These are phyloP conservation scores for Plebejus melissa DNA, from an alignment of 2,888 invertebrate species.

Conservation along the genomic window DNA sequence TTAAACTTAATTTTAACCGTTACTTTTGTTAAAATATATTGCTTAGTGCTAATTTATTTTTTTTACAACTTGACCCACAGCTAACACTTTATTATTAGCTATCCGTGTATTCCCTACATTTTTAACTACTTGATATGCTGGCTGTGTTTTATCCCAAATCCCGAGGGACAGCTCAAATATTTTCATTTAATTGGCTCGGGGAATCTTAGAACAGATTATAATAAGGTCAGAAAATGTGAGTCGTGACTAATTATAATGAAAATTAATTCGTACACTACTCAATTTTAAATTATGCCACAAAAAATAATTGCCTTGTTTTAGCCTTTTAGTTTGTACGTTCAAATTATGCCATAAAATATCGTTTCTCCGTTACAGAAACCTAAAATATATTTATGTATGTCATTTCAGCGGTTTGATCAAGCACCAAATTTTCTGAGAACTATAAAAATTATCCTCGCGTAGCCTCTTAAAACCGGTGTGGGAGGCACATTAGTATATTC, in stretches of 20 bases:
- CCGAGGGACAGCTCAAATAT: not conserved
- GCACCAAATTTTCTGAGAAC: not conserved
- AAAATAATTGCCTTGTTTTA: too few relatives aligned
- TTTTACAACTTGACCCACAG: too few relatives aligned
- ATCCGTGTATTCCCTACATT: not conserved
- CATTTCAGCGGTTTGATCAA: too few relatives aligned
- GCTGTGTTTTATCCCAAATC: not conserved
- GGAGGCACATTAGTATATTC: not conserved
- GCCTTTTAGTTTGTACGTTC: too few relatives aligned
- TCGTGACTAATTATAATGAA: not conserved
- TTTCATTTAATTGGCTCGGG: slow-evolving; percentile 7
- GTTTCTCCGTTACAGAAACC: too few relatives aligned
- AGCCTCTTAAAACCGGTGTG: not conserved
- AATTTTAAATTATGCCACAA: too few relatives aligned
- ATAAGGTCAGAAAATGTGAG: not conserved
- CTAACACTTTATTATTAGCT: too few relatives aligned
- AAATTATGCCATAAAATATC: too few relatives aligned
- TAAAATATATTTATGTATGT: too few relatives aligned
- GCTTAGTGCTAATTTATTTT: too few relatives aligned
- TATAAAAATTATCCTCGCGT: not conserved
- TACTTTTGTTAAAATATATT: too few relatives aligned
- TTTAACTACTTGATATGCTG: slow-evolving; percentile 3
- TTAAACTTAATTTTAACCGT: too few relatives aligned
- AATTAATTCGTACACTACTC: not conserved
- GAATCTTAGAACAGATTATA: not conserved